These are phyloP conservation scores for Irena cyanogastra DNA, from an alignment of 2,113 vertebrate genomes.

Conservation along the genomic window DNA sequence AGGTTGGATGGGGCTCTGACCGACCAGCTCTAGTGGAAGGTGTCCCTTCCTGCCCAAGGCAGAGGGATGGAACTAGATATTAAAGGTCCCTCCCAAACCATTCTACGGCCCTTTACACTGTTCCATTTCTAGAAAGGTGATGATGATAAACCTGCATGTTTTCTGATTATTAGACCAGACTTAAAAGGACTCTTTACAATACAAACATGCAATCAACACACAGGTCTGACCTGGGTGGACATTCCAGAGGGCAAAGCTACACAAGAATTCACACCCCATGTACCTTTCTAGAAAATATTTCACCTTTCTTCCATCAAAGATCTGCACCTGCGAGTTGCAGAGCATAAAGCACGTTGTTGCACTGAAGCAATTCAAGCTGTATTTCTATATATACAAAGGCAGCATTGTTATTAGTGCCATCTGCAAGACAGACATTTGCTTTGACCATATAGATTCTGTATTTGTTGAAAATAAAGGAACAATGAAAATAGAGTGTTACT, in stretches of 20 bases:
- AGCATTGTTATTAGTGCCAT: not conserved
- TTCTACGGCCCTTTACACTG: not conserved
- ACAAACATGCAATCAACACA: not conserved
- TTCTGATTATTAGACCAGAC: not conserved
- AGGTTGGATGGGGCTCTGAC: not conserved
- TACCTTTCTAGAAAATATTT: not conserved
- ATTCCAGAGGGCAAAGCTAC: not conserved
- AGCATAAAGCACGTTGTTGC: not conserved
- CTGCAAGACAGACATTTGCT: not conserved
- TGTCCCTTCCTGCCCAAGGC: too few species aligned
- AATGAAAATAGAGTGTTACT: not conserved
- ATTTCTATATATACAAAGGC: not conserved
- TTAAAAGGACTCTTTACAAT: not conserved
- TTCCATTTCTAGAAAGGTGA: not conserved
- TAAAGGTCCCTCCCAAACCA: not conserved
- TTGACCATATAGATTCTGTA: not conserved
- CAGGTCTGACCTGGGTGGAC: not conserved
- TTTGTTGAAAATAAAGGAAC: not conserved
- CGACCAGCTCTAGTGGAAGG: not conserved
- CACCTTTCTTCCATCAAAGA: not conserved
- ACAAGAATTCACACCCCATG: not conserved
- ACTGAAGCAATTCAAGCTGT: not conserved
- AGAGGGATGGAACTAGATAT: not conserved
- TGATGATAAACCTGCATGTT: accelerated
- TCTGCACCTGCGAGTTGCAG: not conserved